phyloP scores from a whole-genome alignment of 2,888 invertebrate genomes.

The Argyresthia goedartella region DNA sequence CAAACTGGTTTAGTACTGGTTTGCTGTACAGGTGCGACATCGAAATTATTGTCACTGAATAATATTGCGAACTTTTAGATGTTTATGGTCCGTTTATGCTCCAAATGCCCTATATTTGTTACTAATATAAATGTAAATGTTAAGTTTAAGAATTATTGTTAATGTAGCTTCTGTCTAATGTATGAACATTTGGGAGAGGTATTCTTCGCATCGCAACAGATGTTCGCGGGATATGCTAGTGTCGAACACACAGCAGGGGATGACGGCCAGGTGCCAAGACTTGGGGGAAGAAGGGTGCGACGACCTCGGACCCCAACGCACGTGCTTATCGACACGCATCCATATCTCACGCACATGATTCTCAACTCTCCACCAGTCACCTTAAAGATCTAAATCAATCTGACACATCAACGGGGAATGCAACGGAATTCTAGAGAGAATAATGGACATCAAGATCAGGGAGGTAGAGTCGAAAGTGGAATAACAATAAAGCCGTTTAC shows the following conservation, averaged over 20 bases:
- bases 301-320: constrained; percentile 49
- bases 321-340: constrained; percentile 17
- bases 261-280: constrained; percentile 55
- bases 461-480: constrained; percentile 1
- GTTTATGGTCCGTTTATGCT: neutral
- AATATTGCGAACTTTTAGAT: neutral
- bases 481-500: neutral
- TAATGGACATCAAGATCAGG: neutral
- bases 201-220: constrained; percentile 41
- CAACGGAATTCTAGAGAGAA: neutral
- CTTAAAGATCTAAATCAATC: neutral
- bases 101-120: neutral
- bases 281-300: constrained; percentile 54
- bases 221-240: constrained; percentile 39
- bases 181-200: constrained; percentile 17
- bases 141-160: neutral
- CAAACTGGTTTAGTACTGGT: constrained; percentile 31
- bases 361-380: neutral
- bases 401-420: neutral
- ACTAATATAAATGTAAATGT: too few relatives aligned
- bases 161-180: neutral
- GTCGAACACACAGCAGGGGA: constrained; percentile 17
- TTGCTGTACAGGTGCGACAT: constrained; percentile 17
- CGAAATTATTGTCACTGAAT: neutral
- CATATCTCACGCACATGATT: neutral